Percentiles rank a stretch among this genome's conserved stretches.
Conservation (phyloP, 2,113 vertebrate species). For the Uropsilus gracilis region DNA sequence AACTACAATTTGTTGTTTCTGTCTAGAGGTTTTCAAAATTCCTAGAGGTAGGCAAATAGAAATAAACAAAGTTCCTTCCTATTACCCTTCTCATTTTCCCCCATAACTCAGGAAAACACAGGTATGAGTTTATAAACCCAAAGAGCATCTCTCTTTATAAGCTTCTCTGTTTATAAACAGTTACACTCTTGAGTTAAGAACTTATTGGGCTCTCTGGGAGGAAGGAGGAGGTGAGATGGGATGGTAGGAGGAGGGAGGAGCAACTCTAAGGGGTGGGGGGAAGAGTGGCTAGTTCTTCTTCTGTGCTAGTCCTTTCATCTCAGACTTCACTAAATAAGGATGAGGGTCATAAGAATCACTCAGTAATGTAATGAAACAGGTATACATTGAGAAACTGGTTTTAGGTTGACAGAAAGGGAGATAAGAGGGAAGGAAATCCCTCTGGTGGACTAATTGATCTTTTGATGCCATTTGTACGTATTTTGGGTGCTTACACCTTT, state of each 20-base stretch:
- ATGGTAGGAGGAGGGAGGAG: neutral
- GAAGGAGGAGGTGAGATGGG: neutral
- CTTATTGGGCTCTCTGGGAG: neutral
- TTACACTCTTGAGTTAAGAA: neutral
- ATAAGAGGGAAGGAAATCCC: neutral
- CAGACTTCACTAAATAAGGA: too few species aligned
- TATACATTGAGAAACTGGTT: neutral
- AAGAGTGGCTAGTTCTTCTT: neutral
- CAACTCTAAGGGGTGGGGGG: neutral
- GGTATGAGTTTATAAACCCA: neutral
- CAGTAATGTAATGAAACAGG: neutral
- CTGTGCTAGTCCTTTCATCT: neutral
- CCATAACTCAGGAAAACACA: neutral
- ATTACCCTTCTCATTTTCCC: neutral
- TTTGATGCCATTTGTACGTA: neutral
- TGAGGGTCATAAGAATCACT: too few species aligned
- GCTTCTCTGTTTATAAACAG: too few species aligned
- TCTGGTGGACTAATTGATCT: neutral
- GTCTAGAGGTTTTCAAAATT: neutral
- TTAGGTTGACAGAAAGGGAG: neutral
- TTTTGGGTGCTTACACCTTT: neutral
- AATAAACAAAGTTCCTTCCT: conserved; percentile 26
- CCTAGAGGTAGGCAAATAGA: neutral
- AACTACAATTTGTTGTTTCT: neutral
- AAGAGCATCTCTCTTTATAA: conserved; percentile 33